Conservation (phyloP, 1,140 invertebrate species). For the Anoplolepis gracilipes region DNA sequence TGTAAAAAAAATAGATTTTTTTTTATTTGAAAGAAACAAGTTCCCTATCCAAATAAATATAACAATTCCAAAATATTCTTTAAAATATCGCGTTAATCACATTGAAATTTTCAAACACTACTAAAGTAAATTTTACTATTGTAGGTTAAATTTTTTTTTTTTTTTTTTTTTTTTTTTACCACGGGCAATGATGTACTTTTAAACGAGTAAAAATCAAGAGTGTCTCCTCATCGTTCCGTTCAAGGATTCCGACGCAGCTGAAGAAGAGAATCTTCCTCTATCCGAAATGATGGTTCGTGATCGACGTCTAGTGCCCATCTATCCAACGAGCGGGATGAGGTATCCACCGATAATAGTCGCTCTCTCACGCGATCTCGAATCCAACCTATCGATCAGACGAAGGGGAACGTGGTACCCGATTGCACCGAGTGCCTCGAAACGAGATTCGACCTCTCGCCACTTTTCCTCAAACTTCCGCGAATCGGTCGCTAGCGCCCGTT, state of each 20-base stretch:
- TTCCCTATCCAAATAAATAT: background rate
- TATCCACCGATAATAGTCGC: slow-evolving; percentile 66
- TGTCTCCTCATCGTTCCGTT: slow-evolving; percentile 2
- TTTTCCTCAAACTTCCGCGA: slow-evolving; percentile 35
- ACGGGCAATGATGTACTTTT: background rate
- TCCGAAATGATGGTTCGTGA: slow-evolving; percentile 64
- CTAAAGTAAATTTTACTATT: no score
- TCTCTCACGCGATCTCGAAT: slow-evolving; percentile 74
- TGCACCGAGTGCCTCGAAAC: slow-evolving; percentile 56
- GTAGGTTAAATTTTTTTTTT: no score
- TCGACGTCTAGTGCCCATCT: slow-evolving; percentile 69
- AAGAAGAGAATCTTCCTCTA: slow-evolving; percentile 45
- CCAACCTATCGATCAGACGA: slow-evolving; percentile 70
- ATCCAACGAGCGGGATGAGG: slow-evolving; percentile 57
- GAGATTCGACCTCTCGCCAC: slow-evolving; percentile 52
- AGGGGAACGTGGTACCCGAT: slow-evolving; percentile 57
- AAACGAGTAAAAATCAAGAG: slow-evolving; percentile 39
- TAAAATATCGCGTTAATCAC: background rate
- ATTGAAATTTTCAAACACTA: background rate
- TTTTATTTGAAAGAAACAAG: background rate
- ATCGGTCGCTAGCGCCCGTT: slow-evolving; percentile 27
- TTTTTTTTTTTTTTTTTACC: no score
- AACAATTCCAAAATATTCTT: background rate
- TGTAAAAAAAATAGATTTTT: background rate
- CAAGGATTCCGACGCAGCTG: slow-evolving; percentile 14